These are phyloP conservation scores for Diadema setosum DNA, from an alignment of 35 echinoderm and acorn worm species.

Conservation along the genomic window DNA sequence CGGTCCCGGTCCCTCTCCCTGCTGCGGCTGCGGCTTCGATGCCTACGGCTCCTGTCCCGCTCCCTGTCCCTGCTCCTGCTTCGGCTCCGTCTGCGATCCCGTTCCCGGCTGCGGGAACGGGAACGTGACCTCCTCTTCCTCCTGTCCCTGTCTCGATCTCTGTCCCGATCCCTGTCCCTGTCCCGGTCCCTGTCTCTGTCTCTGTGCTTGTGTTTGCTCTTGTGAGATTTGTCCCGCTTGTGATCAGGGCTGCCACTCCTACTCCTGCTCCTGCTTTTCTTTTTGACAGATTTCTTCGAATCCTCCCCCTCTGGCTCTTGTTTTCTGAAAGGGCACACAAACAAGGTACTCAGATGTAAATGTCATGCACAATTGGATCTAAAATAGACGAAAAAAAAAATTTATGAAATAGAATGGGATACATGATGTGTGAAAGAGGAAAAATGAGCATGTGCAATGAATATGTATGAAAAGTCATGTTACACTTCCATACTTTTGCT, in stretches of 20 bases:
- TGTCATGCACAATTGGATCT: no score
- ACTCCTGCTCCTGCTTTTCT: slow-evolving; percentile 47
- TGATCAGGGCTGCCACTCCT: slow-evolving; percentile 51
- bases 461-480: no score
- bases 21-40: slow-evolving; percentile 43
- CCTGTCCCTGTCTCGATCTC: slow-evolving; percentile 3
- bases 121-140: slow-evolving; percentile 16
- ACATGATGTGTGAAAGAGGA: no score
- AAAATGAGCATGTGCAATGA: no score
- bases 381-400: no score
- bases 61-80: slow-evolving; percentile 51
- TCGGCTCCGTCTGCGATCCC: slow-evolving; percentile 36
- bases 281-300: not conserved
- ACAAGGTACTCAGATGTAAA: no score
- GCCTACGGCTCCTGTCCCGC: not conserved
- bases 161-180: not conserved
- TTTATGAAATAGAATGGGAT: no score
- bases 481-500: no score
- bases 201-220: slow-evolving; percentile 43
- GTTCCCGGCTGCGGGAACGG: slow-evolving; percentile 14
- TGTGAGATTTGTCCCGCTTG: slow-evolving; percentile 45
- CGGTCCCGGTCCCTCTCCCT: slow-evolving; percentile 15
- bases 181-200: slow-evolving; percentile 28
- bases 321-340: not conserved
- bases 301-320: not conserved